Conservation (phyloP, 1,140 invertebrate species). For the Lepidurus couesii region DNA sequence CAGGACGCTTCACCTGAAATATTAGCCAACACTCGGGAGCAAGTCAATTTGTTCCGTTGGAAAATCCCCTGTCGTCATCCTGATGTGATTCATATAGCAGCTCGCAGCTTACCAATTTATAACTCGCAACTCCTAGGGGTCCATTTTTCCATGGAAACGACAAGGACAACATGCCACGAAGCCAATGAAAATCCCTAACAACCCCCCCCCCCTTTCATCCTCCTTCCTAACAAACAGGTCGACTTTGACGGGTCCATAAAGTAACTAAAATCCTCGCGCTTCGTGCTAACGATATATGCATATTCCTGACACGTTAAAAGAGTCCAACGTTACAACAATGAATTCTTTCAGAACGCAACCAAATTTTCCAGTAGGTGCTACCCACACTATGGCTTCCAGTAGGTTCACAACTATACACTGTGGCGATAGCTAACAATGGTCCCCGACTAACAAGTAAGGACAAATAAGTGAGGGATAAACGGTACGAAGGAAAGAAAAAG, state of each 20-base stretch:
- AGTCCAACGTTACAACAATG: neutral
- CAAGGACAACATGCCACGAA: constrained; percentile 14
- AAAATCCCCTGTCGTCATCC: constrained; percentile 15
- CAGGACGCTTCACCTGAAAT: neutral
- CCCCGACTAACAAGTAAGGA: no score
- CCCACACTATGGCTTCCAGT: no score
- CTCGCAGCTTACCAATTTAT: neutral
- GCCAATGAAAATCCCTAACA: constrained; percentile 1
- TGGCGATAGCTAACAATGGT: no score
- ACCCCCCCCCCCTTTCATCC: neutral
- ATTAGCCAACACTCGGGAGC: neutral
- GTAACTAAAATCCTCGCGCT: constrained; percentile 2
- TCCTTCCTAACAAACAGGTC: constrained; percentile 10
- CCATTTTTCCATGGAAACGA: constrained; percentile 15
- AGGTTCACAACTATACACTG: no score
- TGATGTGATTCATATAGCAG: constrained; percentile 15
- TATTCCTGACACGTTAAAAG: constrained; percentile 2
- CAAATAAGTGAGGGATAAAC: no score
- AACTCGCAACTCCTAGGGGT: constrained; percentile 3
- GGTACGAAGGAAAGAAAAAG: no score
- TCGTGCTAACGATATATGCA: constrained; percentile 3
- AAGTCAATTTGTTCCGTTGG: constrained; percentile 2
- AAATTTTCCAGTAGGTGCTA: no score
- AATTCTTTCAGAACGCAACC: neutral
- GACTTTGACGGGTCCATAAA: constrained; percentile 1